Base-by-base conservation (phyloP, 2,797 vertebrate genomes). In the Bovichtus diacanthus region DNA sequence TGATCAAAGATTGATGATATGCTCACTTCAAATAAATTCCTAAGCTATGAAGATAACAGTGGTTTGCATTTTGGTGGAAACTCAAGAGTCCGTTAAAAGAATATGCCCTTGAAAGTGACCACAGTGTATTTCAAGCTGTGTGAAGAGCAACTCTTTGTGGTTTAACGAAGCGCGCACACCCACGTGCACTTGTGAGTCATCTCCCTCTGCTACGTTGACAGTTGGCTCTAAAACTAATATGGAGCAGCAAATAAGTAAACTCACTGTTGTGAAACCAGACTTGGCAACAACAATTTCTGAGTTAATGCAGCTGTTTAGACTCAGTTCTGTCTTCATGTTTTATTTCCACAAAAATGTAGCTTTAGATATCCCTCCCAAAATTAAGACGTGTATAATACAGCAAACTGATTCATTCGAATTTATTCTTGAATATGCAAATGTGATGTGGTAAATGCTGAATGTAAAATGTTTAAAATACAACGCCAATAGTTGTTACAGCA, bases 51-150 rank as follows among this genome's bases (percentile, higher is more conserved):
- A 67, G 71, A 81, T 66, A 65, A 82, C 39, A 54, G 58, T 18
- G 15, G 46, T 74, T 77, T 78, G 44, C 54, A 76, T 75, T 82
- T 75, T 68, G 54, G 43, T 65, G 69, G 15, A 81, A 70, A 68
- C 63, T 78, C 47, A 61, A 66, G 66, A 71, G 64, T 74, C 39
- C 62, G 81, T 50, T 21, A 27, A 53, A 65, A 49, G 47, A 83
- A 72, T 59, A 49, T 65, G 68, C 15, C 29, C 78, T 81, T 87
- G 53, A 90, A 84, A 82, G 51, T 25, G 70, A 74, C 64, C 70
- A 56, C 29, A 58, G 25, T 74, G 56, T 69, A 63, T 84, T 85
- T 77, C 49, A 71, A 46, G 47, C 21, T 39, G 61, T 64, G 59
- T 82, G 71, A 74, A 72, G 71, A 84, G 6, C 46, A 31, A 27